phyloP scores from a whole-genome alignment of 2,113 vertebrate genomes.

The Ranitomeya variabilis region DNA sequence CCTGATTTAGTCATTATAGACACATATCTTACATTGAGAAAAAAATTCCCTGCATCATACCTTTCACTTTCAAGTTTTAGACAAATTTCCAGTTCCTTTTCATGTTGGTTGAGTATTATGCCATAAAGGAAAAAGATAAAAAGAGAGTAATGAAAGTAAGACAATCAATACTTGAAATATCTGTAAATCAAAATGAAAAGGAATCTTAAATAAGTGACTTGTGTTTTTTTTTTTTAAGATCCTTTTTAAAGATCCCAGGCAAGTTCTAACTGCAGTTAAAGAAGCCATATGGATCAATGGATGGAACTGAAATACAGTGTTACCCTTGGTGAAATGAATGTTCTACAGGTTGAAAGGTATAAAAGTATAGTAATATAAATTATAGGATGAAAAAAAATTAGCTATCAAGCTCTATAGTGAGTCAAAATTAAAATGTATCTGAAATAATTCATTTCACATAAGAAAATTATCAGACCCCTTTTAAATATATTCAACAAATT shows the following conservation, averaged over 20 bases:
- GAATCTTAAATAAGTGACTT: constrained; percentile 21
- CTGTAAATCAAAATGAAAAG: neutral
- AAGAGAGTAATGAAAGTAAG: neutral
- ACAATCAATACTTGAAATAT: constrained; percentile 26
- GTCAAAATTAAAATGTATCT: too few relatives aligned
- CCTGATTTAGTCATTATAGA: neutral
- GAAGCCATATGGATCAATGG: neutral
- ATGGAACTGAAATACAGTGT: neutral
- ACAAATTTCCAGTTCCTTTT: neutral
- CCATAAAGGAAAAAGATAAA: constrained; percentile 14
- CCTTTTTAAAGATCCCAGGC: neutral
- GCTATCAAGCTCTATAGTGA: too few relatives aligned
- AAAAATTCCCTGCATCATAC: neutral
- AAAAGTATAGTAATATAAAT: too few relatives aligned
- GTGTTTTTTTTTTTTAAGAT: neutral
- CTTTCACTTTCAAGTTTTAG: constrained; percentile 11
- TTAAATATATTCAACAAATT: too few relatives aligned
- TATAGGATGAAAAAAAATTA: too few relatives aligned
- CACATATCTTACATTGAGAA: neutral
- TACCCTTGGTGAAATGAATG: neutral
- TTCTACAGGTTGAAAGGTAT: too few relatives aligned
- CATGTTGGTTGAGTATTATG: neutral
- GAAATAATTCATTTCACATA: too few relatives aligned
- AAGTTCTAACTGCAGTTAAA: neutral
- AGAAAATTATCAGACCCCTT: too few relatives aligned